phyloP scores from a whole-genome alignment of 2,888 invertebrate species.

The Macropis europaea region DNA sequence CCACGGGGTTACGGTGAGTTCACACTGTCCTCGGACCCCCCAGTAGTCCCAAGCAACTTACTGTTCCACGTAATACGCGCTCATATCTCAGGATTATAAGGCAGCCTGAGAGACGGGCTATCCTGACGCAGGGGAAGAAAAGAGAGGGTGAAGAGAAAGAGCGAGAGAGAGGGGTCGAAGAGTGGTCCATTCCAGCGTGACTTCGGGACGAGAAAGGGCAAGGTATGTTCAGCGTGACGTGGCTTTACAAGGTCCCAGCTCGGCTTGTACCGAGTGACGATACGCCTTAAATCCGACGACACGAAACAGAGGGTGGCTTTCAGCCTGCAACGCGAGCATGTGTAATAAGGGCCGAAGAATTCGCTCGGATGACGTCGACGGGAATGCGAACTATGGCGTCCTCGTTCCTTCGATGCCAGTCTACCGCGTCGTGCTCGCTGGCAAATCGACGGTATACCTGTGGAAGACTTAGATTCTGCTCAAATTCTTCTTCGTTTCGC shows the following conservation, averaged over 20 bases:
- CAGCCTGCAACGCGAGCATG: constrained; percentile 61
- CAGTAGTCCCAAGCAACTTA: constrained; percentile 67
- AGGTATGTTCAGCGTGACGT: constrained; percentile 48
- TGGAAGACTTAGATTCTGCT: not conserved
- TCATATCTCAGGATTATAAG: constrained; percentile 79
- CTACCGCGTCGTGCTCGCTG: not conserved
- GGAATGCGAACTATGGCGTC: constrained; percentile 69
- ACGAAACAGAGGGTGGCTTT: constrained; percentile 47
- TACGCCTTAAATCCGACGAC: constrained; percentile 63
- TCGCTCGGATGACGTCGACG: constrained; percentile 65
- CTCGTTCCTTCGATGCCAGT: constrained; percentile 30
- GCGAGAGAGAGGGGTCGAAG: constrained; percentile 23
- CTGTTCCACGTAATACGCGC: constrained; percentile 76
- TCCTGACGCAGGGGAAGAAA: constrained; percentile 44
- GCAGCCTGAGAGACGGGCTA: constrained; percentile 58
- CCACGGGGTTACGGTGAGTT: constrained; percentile 67
- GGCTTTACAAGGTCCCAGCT: constrained; percentile 47
- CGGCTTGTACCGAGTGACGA: constrained; percentile 54
- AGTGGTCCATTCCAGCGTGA: constrained; percentile 55
- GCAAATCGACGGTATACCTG: not conserved
- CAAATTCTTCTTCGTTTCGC: too few species aligned
- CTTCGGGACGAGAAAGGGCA: constrained; percentile 48
- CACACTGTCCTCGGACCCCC: constrained; percentile 69
- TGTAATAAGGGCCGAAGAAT: constrained; percentile 66
- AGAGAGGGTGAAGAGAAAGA: not conserved